Evolutionary conservation across 2,888 invertebrate genomes (phyloP), one percentile per base, ranked within the genome.

Genomic region (Pyrocoelia pectoralis): DNA sequence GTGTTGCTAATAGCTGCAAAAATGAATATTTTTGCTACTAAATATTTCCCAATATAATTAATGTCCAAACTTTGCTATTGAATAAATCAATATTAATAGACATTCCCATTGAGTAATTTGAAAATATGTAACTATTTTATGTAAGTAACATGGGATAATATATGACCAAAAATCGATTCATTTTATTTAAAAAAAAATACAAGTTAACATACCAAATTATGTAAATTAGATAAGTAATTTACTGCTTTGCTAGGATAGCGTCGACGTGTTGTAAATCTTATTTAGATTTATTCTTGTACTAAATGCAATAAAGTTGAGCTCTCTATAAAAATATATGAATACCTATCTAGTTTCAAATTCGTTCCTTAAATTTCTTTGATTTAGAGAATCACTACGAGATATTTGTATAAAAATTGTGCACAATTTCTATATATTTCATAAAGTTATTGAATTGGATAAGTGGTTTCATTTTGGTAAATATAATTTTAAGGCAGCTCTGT

Each of bases 401-500:
- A 33, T 33, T 33, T 10, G 2, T 33, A n/a, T 6, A 33, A 33
- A 24, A n/a, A 33, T 33, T 33, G n/a, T 33, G 41, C 8, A 15
- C 12, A 43, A 15, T n/a, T 38, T 38, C 5, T 9, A 3, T 43
- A 43, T 13, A 1, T 15, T 13, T 13, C 12, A 17, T 13, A 18
- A 14, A 8, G 10, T 40, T 24, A 18, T 1, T 14, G 4, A 52
- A 52, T 33, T 33, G n/a, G 10, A 33, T 33, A 33, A 33, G 33
- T 33, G n/a, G 29, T 52, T 78, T 77, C 76, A 74, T 76, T 76
- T 71, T 76, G 73, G 78, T 78, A 79, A 79, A 79, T 79, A 79
- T 79, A 79, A 79, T 79, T 77, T 77, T 76, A 76, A 78, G 77
- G 76, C 75, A 75, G 76, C 73, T 76, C 75, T 72, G 64, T 63